Conservation (phyloP, 2,113 vertebrate species). For the Bostrychus sinensis region DNA sequence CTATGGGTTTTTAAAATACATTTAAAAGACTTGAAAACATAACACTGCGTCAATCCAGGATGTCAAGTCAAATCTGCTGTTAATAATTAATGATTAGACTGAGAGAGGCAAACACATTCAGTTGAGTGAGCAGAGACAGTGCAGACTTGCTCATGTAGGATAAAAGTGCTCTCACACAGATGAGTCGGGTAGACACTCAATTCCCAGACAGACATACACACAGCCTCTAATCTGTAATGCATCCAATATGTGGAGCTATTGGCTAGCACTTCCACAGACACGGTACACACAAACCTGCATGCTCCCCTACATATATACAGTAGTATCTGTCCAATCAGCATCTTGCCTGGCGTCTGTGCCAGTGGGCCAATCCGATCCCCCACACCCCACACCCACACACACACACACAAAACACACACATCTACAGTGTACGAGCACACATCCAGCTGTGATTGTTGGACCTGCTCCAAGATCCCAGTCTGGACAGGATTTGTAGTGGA, state of each 20-base stretch:
- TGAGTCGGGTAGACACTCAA: slow-evolving; percentile 55
- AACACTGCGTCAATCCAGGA: slow-evolving; percentile 49
- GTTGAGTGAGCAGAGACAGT: slow-evolving; percentile 44
- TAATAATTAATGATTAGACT: slow-evolving; percentile 72
- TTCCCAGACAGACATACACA: slow-evolving; percentile 34
- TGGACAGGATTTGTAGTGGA: not conserved
- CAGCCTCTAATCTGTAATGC: slow-evolving; percentile 63
- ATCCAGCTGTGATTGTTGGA: slow-evolving; percentile 75
- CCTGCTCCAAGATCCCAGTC: slow-evolving; percentile 58
- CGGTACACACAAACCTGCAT: slow-evolving; percentile 65
- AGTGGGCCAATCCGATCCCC: slow-evolving; percentile 63
- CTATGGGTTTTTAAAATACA: slow-evolving; percentile 15
- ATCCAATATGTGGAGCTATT: slow-evolving; percentile 64
- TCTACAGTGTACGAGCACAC: slow-evolving; percentile 40
- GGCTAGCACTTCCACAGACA: slow-evolving; percentile 54
- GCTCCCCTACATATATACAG: slow-evolving; percentile 50
- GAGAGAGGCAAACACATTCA: slow-evolving; percentile 67
- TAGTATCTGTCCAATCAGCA: slow-evolving; percentile 63
- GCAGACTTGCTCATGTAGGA: slow-evolving; percentile 56
- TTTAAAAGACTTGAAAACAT: slow-evolving; percentile 15
- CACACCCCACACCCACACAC: slow-evolving; percentile 49
- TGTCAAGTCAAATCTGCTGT: slow-evolving; percentile 60
- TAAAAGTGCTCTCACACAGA: slow-evolving; percentile 60
- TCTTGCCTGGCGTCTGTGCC: slow-evolving; percentile 43
- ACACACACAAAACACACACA: slow-evolving; percentile 24